phyloP scores from a whole-genome alignment of 1,140 invertebrate species.

The Brachionus rubens region DNA sequence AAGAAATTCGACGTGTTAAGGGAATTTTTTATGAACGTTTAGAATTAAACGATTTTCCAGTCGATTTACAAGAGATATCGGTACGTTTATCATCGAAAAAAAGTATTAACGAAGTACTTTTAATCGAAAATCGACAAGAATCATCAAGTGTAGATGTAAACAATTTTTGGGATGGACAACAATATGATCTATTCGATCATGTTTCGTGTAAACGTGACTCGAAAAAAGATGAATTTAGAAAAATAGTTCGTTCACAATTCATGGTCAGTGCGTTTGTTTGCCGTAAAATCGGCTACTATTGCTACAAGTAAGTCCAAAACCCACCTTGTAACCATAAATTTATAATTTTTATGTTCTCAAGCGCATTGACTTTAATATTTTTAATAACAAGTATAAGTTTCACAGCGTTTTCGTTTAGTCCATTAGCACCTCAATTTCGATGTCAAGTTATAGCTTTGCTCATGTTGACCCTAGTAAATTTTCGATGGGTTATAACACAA shows the following conservation, averaged over 20 bases:
- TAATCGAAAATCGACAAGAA: neutral
- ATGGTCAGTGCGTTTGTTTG: slow-evolving; percentile 12
- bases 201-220: neutral
- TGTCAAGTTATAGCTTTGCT: slow-evolving; percentile 26
- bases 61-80: slow-evolving; percentile 40
- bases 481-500: slow-evolving; percentile 41
- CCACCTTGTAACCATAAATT: too few species aligned
- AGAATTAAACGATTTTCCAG: slow-evolving; percentile 40
- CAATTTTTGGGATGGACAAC: slow-evolving; percentile 17
- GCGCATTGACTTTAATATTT: slow-evolving; percentile 15
- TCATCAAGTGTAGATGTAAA: slow-evolving; percentile 7
- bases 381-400: slow-evolving; percentile 17
- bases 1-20: slow-evolving; percentile 1
- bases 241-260: neutral
- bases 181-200: slow-evolving; percentile 39
- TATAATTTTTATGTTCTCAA: neutral
- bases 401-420: neutral
- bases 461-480: slow-evolving; percentile 32
- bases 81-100: slow-evolving; percentile 5
- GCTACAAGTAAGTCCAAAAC: slow-evolving; percentile 32
- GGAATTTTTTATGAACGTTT: slow-evolving; percentile 44
- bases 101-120: neutral
- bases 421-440: slow-evolving; percentile 30
- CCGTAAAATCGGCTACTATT: slow-evolving; percentile 21
- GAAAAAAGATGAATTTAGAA: neutral